Evolutionary conservation across 2,888 invertebrate species (phyloP).

Genomic region (Thecocarcelia acutangulata): DNA sequence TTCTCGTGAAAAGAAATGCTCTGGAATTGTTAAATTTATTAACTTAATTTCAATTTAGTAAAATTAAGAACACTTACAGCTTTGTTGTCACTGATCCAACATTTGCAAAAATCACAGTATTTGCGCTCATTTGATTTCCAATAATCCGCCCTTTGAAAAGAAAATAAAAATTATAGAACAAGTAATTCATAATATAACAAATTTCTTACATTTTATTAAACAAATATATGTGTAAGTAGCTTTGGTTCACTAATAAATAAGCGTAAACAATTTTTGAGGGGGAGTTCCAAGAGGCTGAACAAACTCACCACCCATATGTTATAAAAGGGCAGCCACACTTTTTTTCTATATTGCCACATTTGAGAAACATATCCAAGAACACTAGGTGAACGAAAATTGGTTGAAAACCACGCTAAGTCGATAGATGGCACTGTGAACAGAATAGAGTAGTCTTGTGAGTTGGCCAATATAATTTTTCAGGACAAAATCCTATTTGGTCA

Average conservation of each 20-base stretch:
- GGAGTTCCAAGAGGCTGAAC: neutral
- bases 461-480: too few species aligned
- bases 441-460: too few species aligned
- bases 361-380: too few species aligned
- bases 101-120: conserved; percentile 98
- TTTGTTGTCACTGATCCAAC: conserved; percentile 99
- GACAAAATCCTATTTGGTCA: too few species aligned
- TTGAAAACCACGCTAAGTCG: neutral
- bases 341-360: neutral
- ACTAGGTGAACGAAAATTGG: neutral
- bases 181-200: neutral
- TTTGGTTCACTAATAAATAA: neutral
- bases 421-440: neutral
- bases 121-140: conserved; percentile 98
- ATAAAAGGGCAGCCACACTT: neutral
- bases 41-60: neutral
- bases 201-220: conserved; percentile 18
- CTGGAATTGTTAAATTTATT: conserved; percentile 81
- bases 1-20: conserved; percentile 97
- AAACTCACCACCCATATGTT: conserved; percentile 15
- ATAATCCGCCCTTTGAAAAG: conserved; percentile 90
- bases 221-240: neutral
- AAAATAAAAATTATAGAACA: neutral
- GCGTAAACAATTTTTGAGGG: conserved; percentile 22
- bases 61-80: conserved; percentile 84